These are phyloP conservation scores for Stictonetta naevosa DNA, from an alignment of 2,113 vertebrate genomes.

Conservation along the genomic window DNA sequence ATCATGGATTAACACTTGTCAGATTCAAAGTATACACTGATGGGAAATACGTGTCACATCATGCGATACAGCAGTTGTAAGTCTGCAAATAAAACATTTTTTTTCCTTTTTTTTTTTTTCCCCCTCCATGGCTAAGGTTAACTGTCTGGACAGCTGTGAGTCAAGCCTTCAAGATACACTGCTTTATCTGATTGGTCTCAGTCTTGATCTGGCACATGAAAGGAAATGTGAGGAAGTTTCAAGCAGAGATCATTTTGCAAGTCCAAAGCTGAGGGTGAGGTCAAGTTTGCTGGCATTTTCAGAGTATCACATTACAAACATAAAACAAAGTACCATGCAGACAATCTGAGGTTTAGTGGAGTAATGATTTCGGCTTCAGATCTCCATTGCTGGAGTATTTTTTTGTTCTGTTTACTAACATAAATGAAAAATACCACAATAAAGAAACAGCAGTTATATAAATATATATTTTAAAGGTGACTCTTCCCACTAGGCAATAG, in stretches of 20 bases:
- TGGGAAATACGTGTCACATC: conserved; percentile 7
- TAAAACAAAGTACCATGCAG: not conserved
- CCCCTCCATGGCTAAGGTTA: not conserved
- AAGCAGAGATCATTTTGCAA: conserved; percentile 51
- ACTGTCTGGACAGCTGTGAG: conserved; percentile 53
- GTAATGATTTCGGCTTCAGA: not conserved
- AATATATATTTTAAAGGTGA: not conserved
- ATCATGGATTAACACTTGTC: not conserved
- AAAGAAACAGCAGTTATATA: not conserved
- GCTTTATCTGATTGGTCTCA: conserved; percentile 61
- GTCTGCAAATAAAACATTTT: not conserved
- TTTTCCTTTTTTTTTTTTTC: not conserved
- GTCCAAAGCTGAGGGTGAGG: conserved; percentile 52
- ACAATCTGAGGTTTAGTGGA: not conserved
- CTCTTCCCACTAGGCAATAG: not conserved
- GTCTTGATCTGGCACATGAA: conserved; percentile 54
- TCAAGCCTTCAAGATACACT: conserved; percentile 6
- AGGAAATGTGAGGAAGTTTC: conserved; percentile 43
- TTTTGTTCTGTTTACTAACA: not conserved
- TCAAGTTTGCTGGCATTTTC: conserved; percentile 42
- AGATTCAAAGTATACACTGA: not conserved
- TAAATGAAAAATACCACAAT: not conserved
- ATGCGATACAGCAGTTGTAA: not conserved
- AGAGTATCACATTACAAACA: conserved; percentile 13
- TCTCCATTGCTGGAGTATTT: not conserved